Evolutionary conservation across 2,888 invertebrate genomes (phyloP), one percentile per base, ranked within the genome.

Genomic region (Eristalis arbustorum): DNA sequence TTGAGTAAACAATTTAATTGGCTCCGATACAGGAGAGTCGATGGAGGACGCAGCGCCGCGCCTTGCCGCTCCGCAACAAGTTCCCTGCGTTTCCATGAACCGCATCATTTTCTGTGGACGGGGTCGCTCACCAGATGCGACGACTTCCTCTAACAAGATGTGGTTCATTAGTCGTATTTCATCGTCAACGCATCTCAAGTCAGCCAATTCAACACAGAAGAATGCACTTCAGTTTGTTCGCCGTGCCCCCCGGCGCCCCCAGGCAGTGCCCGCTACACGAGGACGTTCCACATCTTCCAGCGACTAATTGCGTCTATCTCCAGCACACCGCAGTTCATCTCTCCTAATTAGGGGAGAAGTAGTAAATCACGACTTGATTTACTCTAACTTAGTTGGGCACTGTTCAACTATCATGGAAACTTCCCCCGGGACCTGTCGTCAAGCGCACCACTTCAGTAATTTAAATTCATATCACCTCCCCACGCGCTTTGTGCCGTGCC

Each of bases 301-400:
- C 68, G 8, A 18, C 68, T 57, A 68, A 68, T 68, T 68, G 56
- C 57, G 57, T 68, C 28, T 56, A 18, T 67, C 49, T 31, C 22
- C 14, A 34, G 22, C 13, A 14, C 31, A 34, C 34, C 49, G 34
- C 11, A 57, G 10, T 23, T 18, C 28, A 11, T 22, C 22, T 34
- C 18, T 31, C 31, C 68, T 67, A 67, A 67, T 67, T 67, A 67
- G 49, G 49, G n/a, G 42, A 31, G n/a, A 67, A 3, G 49, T 31
- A 57, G 57, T 68, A 57, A 34, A 57, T 56, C 67, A 59, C 25
- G 25, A 59, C 59, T 59, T 59, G 59, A 59, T 59, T 59, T 59
- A 59, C 25, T 59, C 25, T 59, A 59, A 59, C 25, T 49, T 49
- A 49, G 49, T 49, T 49, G 49, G 18, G 49, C 49, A 18, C 49